Evolutionary conservation across 2,888 invertebrate species (phyloP).

Genomic region (Catonia carolina): DNA sequence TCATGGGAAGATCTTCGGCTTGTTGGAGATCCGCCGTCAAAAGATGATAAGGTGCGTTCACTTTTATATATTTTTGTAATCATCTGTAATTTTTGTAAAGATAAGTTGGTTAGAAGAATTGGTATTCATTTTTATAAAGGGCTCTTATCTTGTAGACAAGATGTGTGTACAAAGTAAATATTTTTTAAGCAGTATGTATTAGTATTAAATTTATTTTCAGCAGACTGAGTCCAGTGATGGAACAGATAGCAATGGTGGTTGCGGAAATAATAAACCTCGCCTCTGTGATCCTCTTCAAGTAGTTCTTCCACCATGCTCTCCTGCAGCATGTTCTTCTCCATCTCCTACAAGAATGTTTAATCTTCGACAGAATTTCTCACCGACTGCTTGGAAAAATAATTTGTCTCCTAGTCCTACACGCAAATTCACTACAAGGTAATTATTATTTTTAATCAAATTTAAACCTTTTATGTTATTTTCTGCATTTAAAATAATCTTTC

Average conservation of each 20-base stretch:
- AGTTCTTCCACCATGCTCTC: conserved; percentile 43
- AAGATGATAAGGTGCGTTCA: conserved; percentile 36
- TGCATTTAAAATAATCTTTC: background rate
- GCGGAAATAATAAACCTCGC: conserved; percentile 14
- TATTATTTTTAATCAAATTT: conserved; percentile 2
- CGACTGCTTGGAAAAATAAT: conserved; percentile 46
- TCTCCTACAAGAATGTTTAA: conserved; percentile 51
- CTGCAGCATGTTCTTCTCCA: conserved; percentile 53
- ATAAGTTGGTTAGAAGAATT: background rate
- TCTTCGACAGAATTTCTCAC: conserved; percentile 44
- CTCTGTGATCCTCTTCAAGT: conserved; percentile 43
- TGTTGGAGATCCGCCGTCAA: conserved; percentile 48
- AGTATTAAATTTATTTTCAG: no score
- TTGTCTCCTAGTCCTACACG: conserved; percentile 81
- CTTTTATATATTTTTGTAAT: no score
- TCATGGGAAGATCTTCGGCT: conserved; percentile 88
- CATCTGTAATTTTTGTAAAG: conserved; percentile 3
- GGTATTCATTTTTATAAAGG: conserved; percentile 1
- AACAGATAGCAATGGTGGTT: background rate
- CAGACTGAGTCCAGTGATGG: background rate
- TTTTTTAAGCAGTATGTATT: no score
- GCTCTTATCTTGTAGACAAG: no score
- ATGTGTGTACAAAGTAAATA: no score
- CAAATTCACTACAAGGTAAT: conserved; percentile 44
- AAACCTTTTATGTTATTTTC: background rate